Percentiles rank a stretch among this genome's conserved stretches.
phyloP scores from a whole-genome alignment of 2,888 invertebrate genomes.

The Dryomyza anilis region DNA sequence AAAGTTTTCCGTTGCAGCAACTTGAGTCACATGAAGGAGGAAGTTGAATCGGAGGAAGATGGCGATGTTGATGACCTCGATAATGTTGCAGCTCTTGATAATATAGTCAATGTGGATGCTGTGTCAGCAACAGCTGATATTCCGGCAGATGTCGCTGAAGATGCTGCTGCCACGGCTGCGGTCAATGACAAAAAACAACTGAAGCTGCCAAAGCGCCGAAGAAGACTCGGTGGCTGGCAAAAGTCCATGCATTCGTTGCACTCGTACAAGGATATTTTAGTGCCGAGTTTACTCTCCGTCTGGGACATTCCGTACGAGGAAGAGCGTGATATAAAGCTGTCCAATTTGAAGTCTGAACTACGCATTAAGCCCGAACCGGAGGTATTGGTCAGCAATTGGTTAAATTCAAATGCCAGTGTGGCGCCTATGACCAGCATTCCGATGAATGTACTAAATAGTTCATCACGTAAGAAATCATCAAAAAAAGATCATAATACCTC shows the following conservation, averaged over 20 bases:
- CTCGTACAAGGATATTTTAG: slow-evolving; percentile 47
- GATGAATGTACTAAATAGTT: too few relatives aligned
- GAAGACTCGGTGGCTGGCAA: slow-evolving; percentile 44
- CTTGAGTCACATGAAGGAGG: slow-evolving; percentile 26
- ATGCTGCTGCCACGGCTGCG: too few relatives aligned
- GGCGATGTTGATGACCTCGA: too few relatives aligned
- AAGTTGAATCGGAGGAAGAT: too few relatives aligned
- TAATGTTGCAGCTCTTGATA: too few relatives aligned
- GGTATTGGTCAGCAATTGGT: slow-evolving; percentile 21
- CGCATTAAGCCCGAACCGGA: not conserved
- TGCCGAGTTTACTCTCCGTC: slow-evolving; percentile 40
- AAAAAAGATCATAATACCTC: too few relatives aligned
- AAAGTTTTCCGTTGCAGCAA: slow-evolving; percentile 44
- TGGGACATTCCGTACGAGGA: slow-evolving; percentile 46
- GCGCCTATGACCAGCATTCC: slow-evolving; percentile 17
- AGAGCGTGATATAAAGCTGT: slow-evolving; percentile 25
- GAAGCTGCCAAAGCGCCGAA: slow-evolving; percentile 14
- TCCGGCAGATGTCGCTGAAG: too few relatives aligned
- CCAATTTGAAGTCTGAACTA: not conserved
- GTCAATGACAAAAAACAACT: slow-evolving; percentile 8
- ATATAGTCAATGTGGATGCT: slow-evolving; percentile 25
- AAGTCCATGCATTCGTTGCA: slow-evolving; percentile 39
- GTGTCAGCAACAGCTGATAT: too few relatives aligned
- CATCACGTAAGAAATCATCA: too few relatives aligned
- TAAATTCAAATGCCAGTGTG: not conserved